Evolutionary conservation across 2,888 invertebrate species (phyloP).

Genomic region (Pandemis cinnamomeana): DNA sequence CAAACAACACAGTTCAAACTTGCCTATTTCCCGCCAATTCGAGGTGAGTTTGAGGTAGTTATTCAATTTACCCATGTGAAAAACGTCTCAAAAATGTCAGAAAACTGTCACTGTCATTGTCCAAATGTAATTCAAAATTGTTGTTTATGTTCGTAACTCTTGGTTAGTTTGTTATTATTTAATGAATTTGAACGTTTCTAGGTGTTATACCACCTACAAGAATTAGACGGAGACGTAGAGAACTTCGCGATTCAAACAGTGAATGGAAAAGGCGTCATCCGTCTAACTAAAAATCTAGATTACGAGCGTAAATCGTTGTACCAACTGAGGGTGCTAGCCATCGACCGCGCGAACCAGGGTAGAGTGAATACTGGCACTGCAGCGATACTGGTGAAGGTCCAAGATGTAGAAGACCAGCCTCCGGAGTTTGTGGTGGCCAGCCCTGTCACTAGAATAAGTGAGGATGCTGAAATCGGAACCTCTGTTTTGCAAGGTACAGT

Average conservation of each 20-base stretch:
- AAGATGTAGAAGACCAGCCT: slow-evolving; percentile 96
- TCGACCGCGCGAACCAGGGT: slow-evolving; percentile 93
- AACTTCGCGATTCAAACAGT: slow-evolving; percentile 92
- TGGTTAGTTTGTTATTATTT: background rate
- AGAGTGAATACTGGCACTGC: slow-evolving; percentile 95
- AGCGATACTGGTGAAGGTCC: slow-evolving; percentile 91
- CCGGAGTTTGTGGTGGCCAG: slow-evolving; percentile 95
- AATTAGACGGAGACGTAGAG: slow-evolving; percentile 90
- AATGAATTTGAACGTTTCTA: slow-evolving; percentile 49
- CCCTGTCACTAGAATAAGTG: slow-evolving; percentile 94
- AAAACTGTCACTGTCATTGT: slow-evolving; percentile 2
- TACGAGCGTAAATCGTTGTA: slow-evolving; percentile 95
- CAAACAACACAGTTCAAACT: no score
- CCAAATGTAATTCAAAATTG: background rate
- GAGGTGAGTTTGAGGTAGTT: no score
- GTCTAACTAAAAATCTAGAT: slow-evolving; percentile 90
- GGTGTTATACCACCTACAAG: slow-evolving; percentile 94
- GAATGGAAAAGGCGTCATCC: slow-evolving; percentile 93
- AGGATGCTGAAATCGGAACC: slow-evolving; percentile 92
- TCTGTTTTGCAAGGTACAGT: slow-evolving; percentile 91
- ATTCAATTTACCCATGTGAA: no score
- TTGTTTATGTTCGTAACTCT: background rate
- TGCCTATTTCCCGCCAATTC: no score
- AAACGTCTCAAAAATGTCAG: background rate
- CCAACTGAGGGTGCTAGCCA: slow-evolving; percentile 92